A percentile compares a stretch with the other conserved stretches of the same genome.
phyloP scores from a whole-genome alignment of 2,113 vertebrate species.

The Reinhardtius hippoglossoides region DNA sequence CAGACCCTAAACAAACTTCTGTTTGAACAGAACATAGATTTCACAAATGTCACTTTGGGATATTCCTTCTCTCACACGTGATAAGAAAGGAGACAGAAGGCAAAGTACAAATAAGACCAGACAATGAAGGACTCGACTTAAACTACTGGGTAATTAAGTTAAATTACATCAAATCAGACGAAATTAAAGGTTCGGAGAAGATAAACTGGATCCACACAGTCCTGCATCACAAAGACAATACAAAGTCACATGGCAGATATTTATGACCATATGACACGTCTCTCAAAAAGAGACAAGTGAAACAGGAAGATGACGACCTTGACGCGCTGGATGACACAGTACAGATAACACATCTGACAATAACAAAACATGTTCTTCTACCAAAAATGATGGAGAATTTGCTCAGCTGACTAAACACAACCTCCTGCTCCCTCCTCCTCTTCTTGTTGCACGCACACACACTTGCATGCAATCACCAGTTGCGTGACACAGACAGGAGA shows the following conservation, averaged over 20 bases:
- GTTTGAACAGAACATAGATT: not conserved
- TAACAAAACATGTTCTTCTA: constrained; percentile 44
- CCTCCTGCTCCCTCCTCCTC: constrained; percentile 3
- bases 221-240: constrained; percentile 9
- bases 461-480: not conserved
- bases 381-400: not conserved
- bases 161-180: constrained; percentile 36
- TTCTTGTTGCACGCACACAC: not conserved
- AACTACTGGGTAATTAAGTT: constrained; percentile 19
- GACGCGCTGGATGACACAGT: not conserved
- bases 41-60: not conserved
- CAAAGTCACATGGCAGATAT: constrained; percentile 1
- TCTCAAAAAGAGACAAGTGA: not conserved
- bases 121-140: not conserved
- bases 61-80: not conserved
- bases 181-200: constrained; percentile 8
- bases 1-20: too few species aligned
- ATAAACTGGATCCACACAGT: constrained; percentile 6
- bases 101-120: constrained; percentile 9
- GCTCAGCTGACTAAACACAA: constrained; percentile 1
- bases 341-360: constrained; percentile 7
- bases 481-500: constrained; percentile 18
- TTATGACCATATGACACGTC: not conserved
- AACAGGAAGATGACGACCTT: not conserved
- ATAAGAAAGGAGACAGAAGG: constrained; percentile 13